Conservation (phyloP, 2,888 invertebrate genomes). For the Patella ulyssiponensis region DNA sequence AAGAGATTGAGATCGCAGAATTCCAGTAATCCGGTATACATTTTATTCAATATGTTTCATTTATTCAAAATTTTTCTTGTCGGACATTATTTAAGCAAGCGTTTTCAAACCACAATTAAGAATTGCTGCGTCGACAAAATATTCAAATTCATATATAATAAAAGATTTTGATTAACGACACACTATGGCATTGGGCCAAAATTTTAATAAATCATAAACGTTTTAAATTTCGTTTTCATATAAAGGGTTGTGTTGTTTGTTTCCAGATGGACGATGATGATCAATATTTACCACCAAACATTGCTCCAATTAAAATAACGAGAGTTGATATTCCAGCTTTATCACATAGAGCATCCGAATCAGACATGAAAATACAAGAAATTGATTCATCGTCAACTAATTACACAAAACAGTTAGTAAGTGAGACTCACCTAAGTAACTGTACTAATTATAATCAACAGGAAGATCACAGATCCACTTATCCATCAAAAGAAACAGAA, state of each 20-base stretch:
- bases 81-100: too few species aligned
- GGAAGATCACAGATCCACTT: not conserved
- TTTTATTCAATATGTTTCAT: too few species aligned
- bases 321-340: conserved; percentile 29
- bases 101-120: too few species aligned
- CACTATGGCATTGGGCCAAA: too few species aligned
- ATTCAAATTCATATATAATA: too few species aligned
- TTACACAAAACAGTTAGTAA: conserved; percentile 1
- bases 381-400: not conserved
- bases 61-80: too few species aligned
- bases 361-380: not conserved
- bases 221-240: too few species aligned
- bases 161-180: too few species aligned
- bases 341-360: not conserved
- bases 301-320: conserved; percentile 24
- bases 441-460: not conserved
- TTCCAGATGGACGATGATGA: conserved; percentile 18
- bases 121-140: too few species aligned
- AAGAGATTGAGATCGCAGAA: not conserved
- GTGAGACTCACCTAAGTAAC: not conserved
- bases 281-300: conserved; percentile 14
- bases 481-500: not conserved
- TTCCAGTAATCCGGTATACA: not conserved
- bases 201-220: too few species aligned
- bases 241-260: too few species aligned